Conservation (phyloP, 2,797 vertebrate genomes). For the Tarsius wallacei region DNA sequence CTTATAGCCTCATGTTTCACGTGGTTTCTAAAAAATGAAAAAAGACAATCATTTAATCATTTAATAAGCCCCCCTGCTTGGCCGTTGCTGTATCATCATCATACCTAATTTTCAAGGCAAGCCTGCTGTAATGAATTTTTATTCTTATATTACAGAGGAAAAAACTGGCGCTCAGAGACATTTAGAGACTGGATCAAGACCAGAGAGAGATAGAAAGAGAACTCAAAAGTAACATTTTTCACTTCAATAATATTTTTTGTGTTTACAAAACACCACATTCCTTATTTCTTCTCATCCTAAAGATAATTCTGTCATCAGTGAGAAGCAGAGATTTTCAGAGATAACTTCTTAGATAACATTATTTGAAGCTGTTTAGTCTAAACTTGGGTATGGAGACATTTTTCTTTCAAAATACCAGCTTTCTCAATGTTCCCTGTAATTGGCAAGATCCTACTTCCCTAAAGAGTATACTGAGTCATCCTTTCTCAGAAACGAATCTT, state of each 20-base stretch:
- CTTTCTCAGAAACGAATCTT: slow-evolving; percentile 69
- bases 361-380: slow-evolving; percentile 59
- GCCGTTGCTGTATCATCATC: neutral
- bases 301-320: neutral
- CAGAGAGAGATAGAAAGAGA: neutral
- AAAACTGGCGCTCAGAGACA: neutral
- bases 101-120: neutral
- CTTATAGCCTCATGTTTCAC: neutral
- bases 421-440: slow-evolving; percentile 76
- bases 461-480: slow-evolving; percentile 75
- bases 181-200: neutral
- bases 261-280: neutral
- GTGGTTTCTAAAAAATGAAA: neutral
- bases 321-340: neutral
- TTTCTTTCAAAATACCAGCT: slow-evolving; percentile 75
- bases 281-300: slow-evolving; percentile 49
- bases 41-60: neutral
- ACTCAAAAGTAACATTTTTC: neutral
- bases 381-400: slow-evolving; percentile 46
- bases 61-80: neutral
- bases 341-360: slow-evolving; percentile 57
- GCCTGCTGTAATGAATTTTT: neutral
- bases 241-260: slow-evolving; percentile 43
- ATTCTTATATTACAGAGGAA: neutral
- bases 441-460: slow-evolving; percentile 68